phyloP scores from a whole-genome alignment of 2,888 invertebrate genomes.

The Drosophila atripex region DNA sequence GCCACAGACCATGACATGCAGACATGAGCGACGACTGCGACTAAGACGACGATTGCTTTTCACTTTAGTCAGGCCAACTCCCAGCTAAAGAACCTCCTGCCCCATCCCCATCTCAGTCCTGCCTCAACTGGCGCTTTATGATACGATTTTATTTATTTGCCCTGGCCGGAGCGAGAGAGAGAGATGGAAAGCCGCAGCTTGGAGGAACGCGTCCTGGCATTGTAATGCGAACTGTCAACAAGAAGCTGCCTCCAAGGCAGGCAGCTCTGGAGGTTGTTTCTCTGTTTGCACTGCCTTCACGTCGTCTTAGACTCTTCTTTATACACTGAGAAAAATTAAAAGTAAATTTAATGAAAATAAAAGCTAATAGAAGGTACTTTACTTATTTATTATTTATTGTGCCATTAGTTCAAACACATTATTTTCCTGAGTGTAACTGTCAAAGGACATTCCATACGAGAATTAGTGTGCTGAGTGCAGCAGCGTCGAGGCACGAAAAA shows the following conservation, averaged over 20 bases:
- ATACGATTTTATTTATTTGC: constrained; percentile 77
- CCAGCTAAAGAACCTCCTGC: constrained; percentile 17
- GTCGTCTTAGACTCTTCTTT: constrained; percentile 7
- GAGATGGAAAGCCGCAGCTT: constrained; percentile 31
- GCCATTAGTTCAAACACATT: too few relatives aligned
- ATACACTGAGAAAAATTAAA: constrained; percentile 2
- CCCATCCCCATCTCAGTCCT: neutral
- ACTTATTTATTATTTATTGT: too few relatives aligned
- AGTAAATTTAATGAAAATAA: neutral
- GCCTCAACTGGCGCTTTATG: constrained; percentile 66
- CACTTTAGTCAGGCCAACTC: constrained; percentile 51
- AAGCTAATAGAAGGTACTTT: neutral
- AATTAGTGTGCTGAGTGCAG: constrained; percentile 35
- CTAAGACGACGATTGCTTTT: constrained; percentile 71
- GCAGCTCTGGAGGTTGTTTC: constrained; percentile 62
- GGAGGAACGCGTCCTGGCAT: constrained; percentile 62
- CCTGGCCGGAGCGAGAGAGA: constrained; percentile 46
- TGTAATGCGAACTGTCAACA: constrained; percentile 78
- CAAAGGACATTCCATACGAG: constrained; percentile 29
- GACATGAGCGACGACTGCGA: constrained; percentile 56
- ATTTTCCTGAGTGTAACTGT: constrained; percentile 15
- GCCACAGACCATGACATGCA: constrained; percentile 67
- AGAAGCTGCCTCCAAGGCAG: constrained; percentile 54
- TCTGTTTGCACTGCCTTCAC: constrained; percentile 33
- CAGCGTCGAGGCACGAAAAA: constrained; percentile 6